Conservation (phyloP, 1,140 invertebrate species). For the Oryctes rhinoceros region DNA sequence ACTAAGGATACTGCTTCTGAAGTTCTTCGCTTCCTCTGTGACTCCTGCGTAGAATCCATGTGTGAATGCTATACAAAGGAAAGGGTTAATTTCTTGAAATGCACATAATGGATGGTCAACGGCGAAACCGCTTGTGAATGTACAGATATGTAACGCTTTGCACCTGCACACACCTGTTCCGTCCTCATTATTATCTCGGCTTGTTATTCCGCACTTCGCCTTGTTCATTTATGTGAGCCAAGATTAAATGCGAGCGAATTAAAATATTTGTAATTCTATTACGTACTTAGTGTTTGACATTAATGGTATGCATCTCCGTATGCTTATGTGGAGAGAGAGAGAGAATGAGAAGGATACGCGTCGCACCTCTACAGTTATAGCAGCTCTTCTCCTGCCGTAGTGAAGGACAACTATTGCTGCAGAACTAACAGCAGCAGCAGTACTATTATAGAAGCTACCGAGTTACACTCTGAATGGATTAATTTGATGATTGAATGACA, state of each 20-base stretch:
- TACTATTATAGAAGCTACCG: conserved; percentile 42
- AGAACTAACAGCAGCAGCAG: neutral
- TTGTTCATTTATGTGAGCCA: neutral
- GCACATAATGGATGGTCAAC: too few species aligned
- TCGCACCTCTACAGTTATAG: neutral
- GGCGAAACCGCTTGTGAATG: too few species aligned
- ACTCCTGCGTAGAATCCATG: too few species aligned
- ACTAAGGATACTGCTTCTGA: too few species aligned
- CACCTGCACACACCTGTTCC: neutral
- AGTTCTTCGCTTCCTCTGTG: too few species aligned
- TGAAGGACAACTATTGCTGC: neutral
- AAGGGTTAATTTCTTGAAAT: too few species aligned
- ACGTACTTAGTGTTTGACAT: conserved; percentile 30
- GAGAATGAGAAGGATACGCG: neutral
- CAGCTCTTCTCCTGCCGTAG: neutral
- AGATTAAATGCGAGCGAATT: conserved; percentile 16
- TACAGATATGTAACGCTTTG: neutral
- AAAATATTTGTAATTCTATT: conserved; percentile 28
- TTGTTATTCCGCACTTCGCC: neutral
- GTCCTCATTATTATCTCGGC: neutral
- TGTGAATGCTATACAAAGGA: too few species aligned
- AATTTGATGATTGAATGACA: conserved; percentile 56
- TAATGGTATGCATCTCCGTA: neutral
- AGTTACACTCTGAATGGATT: conserved; percentile 50
- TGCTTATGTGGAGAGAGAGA: neutral